phyloP scores from a whole-genome alignment of 2,888 invertebrate genomes.

The Octodonta nipae region DNA sequence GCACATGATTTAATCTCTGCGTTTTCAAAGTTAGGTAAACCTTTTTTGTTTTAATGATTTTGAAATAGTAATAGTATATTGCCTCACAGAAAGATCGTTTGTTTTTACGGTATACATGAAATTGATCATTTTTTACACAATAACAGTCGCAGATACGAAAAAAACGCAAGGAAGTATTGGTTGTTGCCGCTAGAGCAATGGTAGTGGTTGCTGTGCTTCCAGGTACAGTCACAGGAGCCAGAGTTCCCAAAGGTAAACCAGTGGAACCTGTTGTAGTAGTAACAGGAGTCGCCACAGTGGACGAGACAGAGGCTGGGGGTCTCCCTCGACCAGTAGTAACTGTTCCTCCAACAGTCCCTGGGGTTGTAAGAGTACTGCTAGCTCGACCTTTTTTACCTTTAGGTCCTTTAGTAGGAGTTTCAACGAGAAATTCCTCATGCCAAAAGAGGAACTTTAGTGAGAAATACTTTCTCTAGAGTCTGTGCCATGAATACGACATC shows the following conservation, averaged over 20 bases:
- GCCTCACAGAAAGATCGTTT: too few species aligned
- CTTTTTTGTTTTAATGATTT: too few species aligned
- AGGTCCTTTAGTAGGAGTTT: conserved; percentile 52
- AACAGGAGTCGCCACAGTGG: conserved; percentile 36
- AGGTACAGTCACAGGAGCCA: conserved; percentile 45
- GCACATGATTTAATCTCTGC: too few species aligned
- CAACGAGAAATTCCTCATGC: conserved; percentile 86
- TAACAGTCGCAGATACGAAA: too few species aligned
- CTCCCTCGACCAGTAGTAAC: conserved; percentile 36
- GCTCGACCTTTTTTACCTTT: conserved; percentile 47
- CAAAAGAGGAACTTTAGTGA: conserved; percentile 71
- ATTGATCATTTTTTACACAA: too few species aligned
- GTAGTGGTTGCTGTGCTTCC: conserved; percentile 61
- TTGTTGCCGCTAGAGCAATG: conserved; percentile 42
- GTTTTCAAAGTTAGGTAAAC: too few species aligned
- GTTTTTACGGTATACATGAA: too few species aligned
- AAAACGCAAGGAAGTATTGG: conserved; percentile 14
- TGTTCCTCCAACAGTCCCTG: conserved; percentile 25
- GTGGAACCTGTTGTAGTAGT: conserved; percentile 34
- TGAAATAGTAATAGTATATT: too few species aligned
- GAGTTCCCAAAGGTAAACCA: conserved; percentile 38
- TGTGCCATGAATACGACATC: conserved; percentile 98
- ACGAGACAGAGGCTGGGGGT: conserved; percentile 33
- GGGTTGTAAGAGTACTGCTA: too few species aligned
- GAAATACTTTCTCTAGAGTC: conserved; percentile 56